phyloP scores from a whole-genome alignment of 2,888 invertebrate species.

The Marasmarcha lunaedactyla region DNA sequence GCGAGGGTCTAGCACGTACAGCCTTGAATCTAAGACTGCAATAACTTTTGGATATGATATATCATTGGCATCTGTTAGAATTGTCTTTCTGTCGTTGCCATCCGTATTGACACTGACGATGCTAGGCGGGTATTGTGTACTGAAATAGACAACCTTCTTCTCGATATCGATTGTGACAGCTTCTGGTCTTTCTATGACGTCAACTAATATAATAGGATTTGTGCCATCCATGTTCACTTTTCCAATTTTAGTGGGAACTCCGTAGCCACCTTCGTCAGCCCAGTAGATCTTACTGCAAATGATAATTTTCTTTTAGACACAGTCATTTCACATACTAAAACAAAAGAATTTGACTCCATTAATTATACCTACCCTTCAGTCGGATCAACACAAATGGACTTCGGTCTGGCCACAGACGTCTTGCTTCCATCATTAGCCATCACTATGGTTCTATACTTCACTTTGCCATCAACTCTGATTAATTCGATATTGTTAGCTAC shows the following conservation, averaged over 20 bases:
- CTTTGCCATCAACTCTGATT: slow-evolving; percentile 86
- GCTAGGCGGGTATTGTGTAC: slow-evolving; percentile 79
- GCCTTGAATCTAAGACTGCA: slow-evolving; percentile 81
- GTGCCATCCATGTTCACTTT: slow-evolving; percentile 95
- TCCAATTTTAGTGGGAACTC: slow-evolving; percentile 89
- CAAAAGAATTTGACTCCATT: no score
- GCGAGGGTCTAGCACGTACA: slow-evolving; percentile 89
- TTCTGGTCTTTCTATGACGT: slow-evolving; percentile 80
- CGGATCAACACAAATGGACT: slow-evolving; percentile 90
- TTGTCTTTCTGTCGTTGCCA: slow-evolving; percentile 75
- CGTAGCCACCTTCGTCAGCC: slow-evolving; percentile 94
- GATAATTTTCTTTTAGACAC: no score
- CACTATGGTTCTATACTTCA: slow-evolving; percentile 85
- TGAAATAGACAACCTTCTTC: slow-evolving; percentile 88
- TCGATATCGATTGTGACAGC: slow-evolving; percentile 88
- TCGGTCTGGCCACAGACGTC: slow-evolving; percentile 89
- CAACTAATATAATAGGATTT: slow-evolving; percentile 78
- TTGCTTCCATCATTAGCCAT: slow-evolving; percentile 90
- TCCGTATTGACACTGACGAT: slow-evolving; percentile 79
- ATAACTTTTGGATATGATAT: slow-evolving; percentile 85
- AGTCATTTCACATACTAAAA: no score
- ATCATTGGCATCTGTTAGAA: slow-evolving; percentile 77
- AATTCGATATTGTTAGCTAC: slow-evolving; percentile 92
- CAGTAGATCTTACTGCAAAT: slow-evolving; percentile 85
- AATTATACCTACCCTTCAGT: slow-evolving; percentile 79